Evolutionary conservation across 1,140 invertebrate species (phyloP), one percentile per base, ranked within the genome.

Genomic region (Augochlora pura): DNA sequence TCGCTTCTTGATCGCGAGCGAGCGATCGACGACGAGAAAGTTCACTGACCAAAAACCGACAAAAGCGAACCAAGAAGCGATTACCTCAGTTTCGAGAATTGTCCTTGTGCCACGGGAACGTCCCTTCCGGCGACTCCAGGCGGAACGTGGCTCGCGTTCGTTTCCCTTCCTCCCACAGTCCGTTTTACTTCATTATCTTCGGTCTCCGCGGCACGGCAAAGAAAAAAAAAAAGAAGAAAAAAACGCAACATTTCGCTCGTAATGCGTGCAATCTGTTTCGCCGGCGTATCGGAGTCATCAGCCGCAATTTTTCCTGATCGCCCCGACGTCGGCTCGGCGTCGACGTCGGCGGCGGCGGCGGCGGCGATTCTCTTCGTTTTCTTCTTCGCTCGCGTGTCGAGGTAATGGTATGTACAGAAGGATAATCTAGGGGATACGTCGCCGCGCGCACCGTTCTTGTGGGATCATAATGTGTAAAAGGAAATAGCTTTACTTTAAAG

Each of bases 401-500:
- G 66, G 74, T 82, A 86, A 85, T 85, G 70, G 81, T 82, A 85
- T 67, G 71, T 80, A 77, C 63, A 77, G 71, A 69, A 82, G 84
- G 76, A 86, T 85, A 85, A 86, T 86, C 83, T 21, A 66, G n/a
- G 32, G 72, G 84, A 86, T 82, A 85, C 60, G 59, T 77, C 42
- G 76, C 39, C 77, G 68, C 62, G 68, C 62, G 75, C 59, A 66
- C 64, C 71, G 62, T 38, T 67, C 66, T 79, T 89, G 90, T 89
- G 88, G 87, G 89, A 90, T 89, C 86, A 88, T 82, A 85, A 87
- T 77, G 89, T 84, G 87, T 88, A 88, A 88, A 90, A 90, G 90
- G 90, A 91, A 91, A 90, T 89, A 86, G 88, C 89, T 87, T 90
- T 88, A 86, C 87, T 88, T 88, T 87, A 88, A 89, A 84, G 89